Percentiles rank a stretch among this genome's conserved stretches.
Conservation (phyloP, 2,888 invertebrate species). For the Dynastes tityus region DNA sequence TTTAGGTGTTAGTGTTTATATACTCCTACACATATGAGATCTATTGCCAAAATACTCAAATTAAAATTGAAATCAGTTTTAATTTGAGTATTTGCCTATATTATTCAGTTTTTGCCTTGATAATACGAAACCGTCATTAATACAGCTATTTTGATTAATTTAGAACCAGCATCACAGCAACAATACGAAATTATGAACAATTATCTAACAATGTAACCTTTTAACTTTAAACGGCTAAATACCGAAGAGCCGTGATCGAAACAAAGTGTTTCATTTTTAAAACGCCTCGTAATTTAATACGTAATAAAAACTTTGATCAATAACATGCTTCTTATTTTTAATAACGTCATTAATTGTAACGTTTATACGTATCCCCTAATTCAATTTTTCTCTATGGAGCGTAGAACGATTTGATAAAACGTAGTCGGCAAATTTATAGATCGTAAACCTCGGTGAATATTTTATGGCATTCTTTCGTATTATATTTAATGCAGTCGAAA, state of each 20-base stretch:
- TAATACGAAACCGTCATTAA: too few relatives aligned
- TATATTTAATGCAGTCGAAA: slow-evolving; percentile 18
- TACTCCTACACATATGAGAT: too few relatives aligned
- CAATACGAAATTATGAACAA: too few relatives aligned
- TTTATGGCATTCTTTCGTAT: slow-evolving; percentile 32
- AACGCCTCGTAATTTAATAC: not conserved
- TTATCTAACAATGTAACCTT: too few relatives aligned
- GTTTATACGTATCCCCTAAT: slow-evolving; percentile 1
- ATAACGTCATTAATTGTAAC: slow-evolving; percentile 27
- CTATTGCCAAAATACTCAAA: too few relatives aligned
- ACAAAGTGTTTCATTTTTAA: slow-evolving; percentile 12
- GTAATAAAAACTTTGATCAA: slow-evolving; percentile 20
- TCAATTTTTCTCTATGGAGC: not conserved
- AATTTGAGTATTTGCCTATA: too few relatives aligned
- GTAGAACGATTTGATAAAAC: slow-evolving; percentile 22
- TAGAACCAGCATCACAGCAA: too few relatives aligned
- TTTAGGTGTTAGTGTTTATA: too few relatives aligned
- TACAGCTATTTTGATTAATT: too few relatives aligned
- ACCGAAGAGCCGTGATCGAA: not conserved
- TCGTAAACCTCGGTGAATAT: slow-evolving; percentile 32
- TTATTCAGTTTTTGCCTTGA: too few relatives aligned
- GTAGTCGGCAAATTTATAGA: slow-evolving; percentile 19
- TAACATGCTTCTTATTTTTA: slow-evolving; percentile 27
- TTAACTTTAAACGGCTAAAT: not conserved
- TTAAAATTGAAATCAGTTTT: too few relatives aligned